Conservation (phyloP, 2,113 vertebrate genomes). For the Micromys minutus region DNA sequence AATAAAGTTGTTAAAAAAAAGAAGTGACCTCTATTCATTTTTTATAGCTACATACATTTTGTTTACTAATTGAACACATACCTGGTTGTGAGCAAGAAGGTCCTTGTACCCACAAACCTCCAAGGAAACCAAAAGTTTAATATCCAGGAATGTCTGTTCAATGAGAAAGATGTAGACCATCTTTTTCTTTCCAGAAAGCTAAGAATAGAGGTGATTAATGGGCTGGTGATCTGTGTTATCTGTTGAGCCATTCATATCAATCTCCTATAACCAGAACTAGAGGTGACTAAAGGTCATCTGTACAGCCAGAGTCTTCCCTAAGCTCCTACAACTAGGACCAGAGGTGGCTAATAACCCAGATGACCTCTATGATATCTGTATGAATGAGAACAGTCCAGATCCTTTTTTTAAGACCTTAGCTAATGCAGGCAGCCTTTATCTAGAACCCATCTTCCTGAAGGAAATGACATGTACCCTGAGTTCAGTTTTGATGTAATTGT, state of each 20-base stretch:
- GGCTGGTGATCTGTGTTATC: background rate
- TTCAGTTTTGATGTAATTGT: background rate
- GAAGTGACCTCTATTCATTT: too few relatives aligned
- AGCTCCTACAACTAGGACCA: background rate
- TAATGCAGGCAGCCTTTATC: background rate
- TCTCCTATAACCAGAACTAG: background rate
- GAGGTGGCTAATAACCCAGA: background rate
- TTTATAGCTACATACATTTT: background rate
- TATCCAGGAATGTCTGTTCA: background rate
- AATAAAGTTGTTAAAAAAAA: too few relatives aligned
- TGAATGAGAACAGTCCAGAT: background rate
- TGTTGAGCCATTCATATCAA: background rate
- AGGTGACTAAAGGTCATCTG: background rate
- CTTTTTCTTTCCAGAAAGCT: background rate
- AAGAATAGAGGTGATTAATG: background rate
- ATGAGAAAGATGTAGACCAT: background rate
- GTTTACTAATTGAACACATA: constrained; percentile 18
- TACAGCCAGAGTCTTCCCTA: background rate
- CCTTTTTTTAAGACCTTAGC: background rate
- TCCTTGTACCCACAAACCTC: background rate
- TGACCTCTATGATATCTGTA: background rate
- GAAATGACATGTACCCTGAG: background rate
- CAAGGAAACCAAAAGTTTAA: background rate
- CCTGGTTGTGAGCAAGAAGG: background rate
- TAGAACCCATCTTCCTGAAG: background rate